Evolutionary conservation across 2,888 invertebrate genomes (phyloP), one percentile per base, ranked within the genome.

Genomic region (Hyposoter dolosus): DNA sequence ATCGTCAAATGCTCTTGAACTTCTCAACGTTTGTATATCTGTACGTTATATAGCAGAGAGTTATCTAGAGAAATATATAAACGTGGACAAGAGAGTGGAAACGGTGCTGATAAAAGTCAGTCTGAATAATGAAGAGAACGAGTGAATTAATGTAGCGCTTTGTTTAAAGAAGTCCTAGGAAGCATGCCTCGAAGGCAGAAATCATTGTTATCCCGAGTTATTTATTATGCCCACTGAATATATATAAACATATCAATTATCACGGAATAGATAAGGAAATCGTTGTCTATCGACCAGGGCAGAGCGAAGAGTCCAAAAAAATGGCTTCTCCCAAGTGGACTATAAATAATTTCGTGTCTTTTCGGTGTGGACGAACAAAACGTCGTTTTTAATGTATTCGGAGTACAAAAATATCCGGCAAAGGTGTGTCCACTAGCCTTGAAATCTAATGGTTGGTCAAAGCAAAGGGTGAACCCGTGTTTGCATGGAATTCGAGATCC

Each of bases 131-230:
- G 86, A 87, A 82, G 81, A 75, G 43, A 81, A 82, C 76, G 77
- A 85, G 78, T 74, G 84, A 86, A 87, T 86, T 88, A 86, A 88
- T 86, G 87, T 82, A 81, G 69, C 83, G 82, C 69, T 89, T 81
- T 86, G 85, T 88, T 85, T 71, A 56, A 80, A 50, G 60, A 63
- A 45, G 56, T 85, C 69, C 77, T 60, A 23, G 17, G 72, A 66
- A 83, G 32, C 43, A 9, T 56, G 45, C 66, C 35, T 47, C 60
- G 35, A 43, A 28, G n/a, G 35, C 19, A 53, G 40, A 66, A 66
- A 40, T 40, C 63, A 83, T 80, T 85, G 79, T 83, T 66, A 53
- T 66, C 28, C 50, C 43, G 17, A 19, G 65, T 68, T 75, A 32
- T 60, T 56, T 45, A 71, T 71, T 45, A 65, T 35, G 45, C 60